These are phyloP conservation scores for Crocodylus rhombifer DNA, from an alignment of 2,797 vertebrate species.

Conservation along the genomic window DNA sequence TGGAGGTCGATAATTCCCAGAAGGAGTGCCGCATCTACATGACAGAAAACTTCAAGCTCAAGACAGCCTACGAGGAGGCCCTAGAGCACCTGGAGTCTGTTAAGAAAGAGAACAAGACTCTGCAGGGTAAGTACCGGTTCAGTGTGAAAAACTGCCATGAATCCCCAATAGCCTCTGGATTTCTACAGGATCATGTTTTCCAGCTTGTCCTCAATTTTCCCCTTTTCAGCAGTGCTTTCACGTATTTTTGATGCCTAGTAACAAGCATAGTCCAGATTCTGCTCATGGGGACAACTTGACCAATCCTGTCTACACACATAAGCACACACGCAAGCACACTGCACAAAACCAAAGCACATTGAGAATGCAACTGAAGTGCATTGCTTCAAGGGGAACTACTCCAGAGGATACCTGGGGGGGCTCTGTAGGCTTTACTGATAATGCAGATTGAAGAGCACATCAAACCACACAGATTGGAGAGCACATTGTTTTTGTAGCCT, in stretches of 20 bases:
- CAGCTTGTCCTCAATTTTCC: neutral
- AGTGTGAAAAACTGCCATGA: neutral
- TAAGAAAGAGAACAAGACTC: conserved; percentile 77
- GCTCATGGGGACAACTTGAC: neutral
- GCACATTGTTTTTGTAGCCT: neutral
- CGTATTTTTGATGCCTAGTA: neutral
- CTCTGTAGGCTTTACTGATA: neutral
- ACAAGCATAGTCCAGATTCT: neutral
- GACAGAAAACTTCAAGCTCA: conserved; percentile 84
- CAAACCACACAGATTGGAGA: neutral
- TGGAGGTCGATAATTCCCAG: conserved; percentile 82
- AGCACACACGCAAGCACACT: rapidly evolving
- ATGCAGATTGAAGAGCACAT: neutral
- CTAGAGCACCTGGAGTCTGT: conserved; percentile 80
- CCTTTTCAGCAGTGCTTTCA: neutral
- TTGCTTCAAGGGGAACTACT: neutral
- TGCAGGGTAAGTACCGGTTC: conserved; percentile 65
- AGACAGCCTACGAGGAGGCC: conserved; percentile 78
- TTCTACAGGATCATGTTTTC: neutral
- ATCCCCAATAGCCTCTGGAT: neutral
- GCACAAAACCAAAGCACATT: neutral
- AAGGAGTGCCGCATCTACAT: conserved; percentile 81
- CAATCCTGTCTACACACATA: neutral
- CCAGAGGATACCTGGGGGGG: neutral
- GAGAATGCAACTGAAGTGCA: neutral